Percentiles rank a stretch among this genome's conserved stretches.
phyloP scores from a whole-genome alignment of 2,888 invertebrate species.

The Serrognathus titanus region DNA sequence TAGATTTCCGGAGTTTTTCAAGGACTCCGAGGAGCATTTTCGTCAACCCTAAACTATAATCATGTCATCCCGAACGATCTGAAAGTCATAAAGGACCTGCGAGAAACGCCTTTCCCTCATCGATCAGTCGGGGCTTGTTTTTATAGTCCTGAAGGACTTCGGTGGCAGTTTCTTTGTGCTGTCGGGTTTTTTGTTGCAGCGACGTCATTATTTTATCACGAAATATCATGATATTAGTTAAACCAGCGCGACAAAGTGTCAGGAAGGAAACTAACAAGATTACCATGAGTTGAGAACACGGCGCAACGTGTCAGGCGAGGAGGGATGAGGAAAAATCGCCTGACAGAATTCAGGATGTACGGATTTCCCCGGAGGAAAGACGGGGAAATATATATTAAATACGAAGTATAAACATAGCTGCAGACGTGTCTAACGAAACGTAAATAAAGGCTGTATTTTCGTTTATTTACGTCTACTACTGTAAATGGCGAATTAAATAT shows the following conservation, averaged over 20 bases:
- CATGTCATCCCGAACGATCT: background rate
- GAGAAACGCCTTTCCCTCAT: background rate
- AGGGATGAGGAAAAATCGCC: background rate
- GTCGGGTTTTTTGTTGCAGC: background rate
- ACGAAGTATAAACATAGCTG: background rate
- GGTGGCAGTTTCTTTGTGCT: background rate
- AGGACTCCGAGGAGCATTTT: background rate
- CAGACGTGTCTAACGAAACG: too few species aligned
- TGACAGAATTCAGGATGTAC: conserved; percentile 1
- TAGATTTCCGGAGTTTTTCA: background rate
- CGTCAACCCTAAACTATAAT: conserved; percentile 3
- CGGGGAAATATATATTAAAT: background rate
- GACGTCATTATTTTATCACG: background rate
- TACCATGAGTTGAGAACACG: background rate
- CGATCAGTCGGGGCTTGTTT: background rate
- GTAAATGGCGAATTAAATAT: too few species aligned
- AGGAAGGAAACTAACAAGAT: too few species aligned
- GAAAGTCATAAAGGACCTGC: background rate
- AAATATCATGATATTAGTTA: background rate
- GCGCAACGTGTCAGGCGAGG: background rate
- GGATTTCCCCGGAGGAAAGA: background rate
- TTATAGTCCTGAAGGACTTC: background rate
- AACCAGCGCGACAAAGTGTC: too few species aligned
- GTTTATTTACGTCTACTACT: too few species aligned
- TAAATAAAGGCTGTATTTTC: too few species aligned